phyloP scores from a whole-genome alignment of 2,888 invertebrate species.

The Himalopsyche japonica region DNA sequence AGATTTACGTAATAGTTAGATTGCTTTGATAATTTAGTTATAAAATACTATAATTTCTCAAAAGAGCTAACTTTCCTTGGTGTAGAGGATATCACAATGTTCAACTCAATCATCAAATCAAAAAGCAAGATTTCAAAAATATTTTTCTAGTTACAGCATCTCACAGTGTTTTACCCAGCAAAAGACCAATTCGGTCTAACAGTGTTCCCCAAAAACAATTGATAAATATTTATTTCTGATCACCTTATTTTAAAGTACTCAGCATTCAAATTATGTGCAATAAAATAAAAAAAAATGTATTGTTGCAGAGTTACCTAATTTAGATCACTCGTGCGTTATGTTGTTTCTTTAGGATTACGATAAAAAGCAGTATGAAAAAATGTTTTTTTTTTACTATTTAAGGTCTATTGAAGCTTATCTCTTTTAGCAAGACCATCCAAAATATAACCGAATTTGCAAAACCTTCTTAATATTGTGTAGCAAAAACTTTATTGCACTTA shows the following conservation, averaged over 20 bases:
- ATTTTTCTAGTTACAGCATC: too few relatives aligned
- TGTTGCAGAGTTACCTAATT: neutral
- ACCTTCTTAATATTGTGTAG: neutral
- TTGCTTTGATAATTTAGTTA: too few relatives aligned
- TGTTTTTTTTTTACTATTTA: neutral
- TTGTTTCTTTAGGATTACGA: neutral
- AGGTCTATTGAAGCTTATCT: neutral
- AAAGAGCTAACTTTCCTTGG: too few relatives aligned
- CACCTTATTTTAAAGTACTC: neutral
- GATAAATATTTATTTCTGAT: neutral
- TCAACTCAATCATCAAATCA: too few relatives aligned
- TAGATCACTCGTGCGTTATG: constrained; percentile 9
- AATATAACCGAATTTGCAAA: neutral
- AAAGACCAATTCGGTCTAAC: too few relatives aligned
- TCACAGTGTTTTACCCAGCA: too few relatives aligned
- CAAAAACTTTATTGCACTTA: neutral
- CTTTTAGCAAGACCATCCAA: neutral
- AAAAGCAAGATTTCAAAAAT: too few relatives aligned
- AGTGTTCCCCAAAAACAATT: too few relatives aligned
- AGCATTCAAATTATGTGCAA: constrained; percentile 7
- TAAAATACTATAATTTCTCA: too few relatives aligned
- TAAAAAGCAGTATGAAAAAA: neutral
- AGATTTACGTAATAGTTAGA: too few relatives aligned
- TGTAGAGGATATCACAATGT: too few relatives aligned
- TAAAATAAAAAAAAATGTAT: neutral